Evolutionary conservation across 64 coral and sea anemone species (phyloP).

Genomic region (Anthopleura sola): DNA sequence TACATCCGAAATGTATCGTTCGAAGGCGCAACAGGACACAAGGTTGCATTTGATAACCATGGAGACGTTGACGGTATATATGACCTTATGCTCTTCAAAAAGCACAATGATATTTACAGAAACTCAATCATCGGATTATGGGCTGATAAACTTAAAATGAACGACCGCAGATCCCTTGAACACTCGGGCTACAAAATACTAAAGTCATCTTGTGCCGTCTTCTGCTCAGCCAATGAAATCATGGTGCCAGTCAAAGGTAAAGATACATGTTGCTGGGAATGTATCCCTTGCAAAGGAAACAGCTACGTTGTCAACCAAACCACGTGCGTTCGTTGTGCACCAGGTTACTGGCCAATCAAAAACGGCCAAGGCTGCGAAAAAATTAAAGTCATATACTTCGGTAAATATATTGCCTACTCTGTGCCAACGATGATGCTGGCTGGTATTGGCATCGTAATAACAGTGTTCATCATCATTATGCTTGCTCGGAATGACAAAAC

Average conservation of each 20-base stretch:
- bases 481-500: slow-evolving; percentile 69
- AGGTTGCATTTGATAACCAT: slow-evolving; percentile 60
- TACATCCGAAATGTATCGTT: slow-evolving; percentile 63
- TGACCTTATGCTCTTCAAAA: slow-evolving; percentile 76
- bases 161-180: not conserved
- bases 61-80: slow-evolving; percentile 81
- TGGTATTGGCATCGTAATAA: slow-evolving; percentile 47
- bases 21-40: slow-evolving; percentile 54
- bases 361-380: slow-evolving; percentile 38
- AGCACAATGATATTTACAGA: slow-evolving; percentile 36
- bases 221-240: slow-evolving; percentile 59
- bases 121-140: slow-evolving; percentile 77
- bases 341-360: slow-evolving; percentile 64
- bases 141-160: slow-evolving; percentile 50
- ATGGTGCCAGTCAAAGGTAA: slow-evolving; percentile 67
- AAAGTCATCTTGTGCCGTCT: slow-evolving; percentile 54
- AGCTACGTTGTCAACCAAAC: slow-evolving; percentile 70
- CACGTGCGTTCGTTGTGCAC: slow-evolving; percentile 59
- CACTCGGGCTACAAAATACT: slow-evolving; percentile 15
- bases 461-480: slow-evolving; percentile 62
- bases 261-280: slow-evolving; percentile 84
- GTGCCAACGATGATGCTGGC: slow-evolving; percentile 55
- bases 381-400: slow-evolving; percentile 67
- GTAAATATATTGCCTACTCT: slow-evolving; percentile 46
- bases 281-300: slow-evolving; percentile 67